These are phyloP conservation scores for Chymomyza caudatula DNA, from an alignment of 2,888 invertebrate species.

Conservation along the genomic window DNA sequence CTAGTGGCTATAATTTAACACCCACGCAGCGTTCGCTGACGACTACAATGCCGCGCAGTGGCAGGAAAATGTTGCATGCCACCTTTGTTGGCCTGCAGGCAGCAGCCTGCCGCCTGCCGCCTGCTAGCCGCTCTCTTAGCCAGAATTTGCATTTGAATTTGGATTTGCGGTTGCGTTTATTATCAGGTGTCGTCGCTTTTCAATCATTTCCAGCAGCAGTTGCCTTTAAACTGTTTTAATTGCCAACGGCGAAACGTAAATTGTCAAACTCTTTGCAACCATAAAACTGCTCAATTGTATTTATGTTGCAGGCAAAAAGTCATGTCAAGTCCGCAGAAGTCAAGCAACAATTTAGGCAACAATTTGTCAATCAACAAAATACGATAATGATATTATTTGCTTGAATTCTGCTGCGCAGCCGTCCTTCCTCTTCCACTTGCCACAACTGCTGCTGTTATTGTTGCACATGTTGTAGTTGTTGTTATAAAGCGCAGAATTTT, in stretches of 20 bases:
- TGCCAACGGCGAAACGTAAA: slow-evolving; percentile 2
- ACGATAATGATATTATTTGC: neutral
- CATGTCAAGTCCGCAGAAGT: neutral
- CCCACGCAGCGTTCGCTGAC: slow-evolving; percentile 43
- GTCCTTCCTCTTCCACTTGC: too few species aligned
- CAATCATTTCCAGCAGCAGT: slow-evolving; percentile 30
- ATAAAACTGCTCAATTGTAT: neutral
- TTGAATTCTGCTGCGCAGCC: neutral
- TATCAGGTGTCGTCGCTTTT: slow-evolving; percentile 58
- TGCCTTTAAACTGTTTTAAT: slow-evolving; percentile 35
- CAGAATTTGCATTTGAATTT: slow-evolving; percentile 32
- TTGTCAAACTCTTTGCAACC: too few species aligned
- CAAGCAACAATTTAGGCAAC: slow-evolving; percentile 36
- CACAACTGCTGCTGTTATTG: neutral
- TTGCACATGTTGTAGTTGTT: slow-evolving; percentile 33
- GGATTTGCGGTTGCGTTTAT: slow-evolving; percentile 32
- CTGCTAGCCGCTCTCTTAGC: slow-evolving; percentile 25
- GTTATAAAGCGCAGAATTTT: slow-evolving; percentile 58
- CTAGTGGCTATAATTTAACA: slow-evolving; percentile 65
- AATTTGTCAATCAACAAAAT: slow-evolving; percentile 33
- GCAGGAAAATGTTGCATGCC: slow-evolving; percentile 22
- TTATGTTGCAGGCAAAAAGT: slow-evolving; percentile 1
- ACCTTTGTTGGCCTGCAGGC: slow-evolving; percentile 1
- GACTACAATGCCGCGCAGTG: neutral
- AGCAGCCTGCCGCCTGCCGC: neutral